Conservation (phyloP, 1,140 invertebrate genomes). For the Araneus ventricosus region DNA sequence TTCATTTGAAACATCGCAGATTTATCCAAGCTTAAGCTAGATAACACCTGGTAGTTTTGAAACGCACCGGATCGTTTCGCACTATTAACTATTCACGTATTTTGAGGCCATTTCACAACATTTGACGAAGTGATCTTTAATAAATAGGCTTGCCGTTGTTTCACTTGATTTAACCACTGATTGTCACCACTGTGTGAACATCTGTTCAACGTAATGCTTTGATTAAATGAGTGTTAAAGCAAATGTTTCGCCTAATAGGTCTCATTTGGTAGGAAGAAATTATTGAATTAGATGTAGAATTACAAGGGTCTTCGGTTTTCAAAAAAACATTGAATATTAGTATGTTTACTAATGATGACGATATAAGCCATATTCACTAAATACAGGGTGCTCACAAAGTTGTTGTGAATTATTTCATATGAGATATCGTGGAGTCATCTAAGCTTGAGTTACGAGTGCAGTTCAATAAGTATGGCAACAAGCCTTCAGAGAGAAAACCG, state of each 20-base stretch:
- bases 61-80: neutral
- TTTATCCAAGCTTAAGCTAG: neutral
- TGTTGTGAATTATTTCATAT: too few relatives aligned
- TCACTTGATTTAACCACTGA: neutral
- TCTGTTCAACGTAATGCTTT: neutral
- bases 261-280: neutral
- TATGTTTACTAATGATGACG: too few relatives aligned
- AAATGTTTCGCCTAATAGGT: neutral
- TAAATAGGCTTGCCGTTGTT: neutral
- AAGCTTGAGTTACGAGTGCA: too few relatives aligned
- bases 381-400: too few relatives aligned
- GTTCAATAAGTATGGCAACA: too few relatives aligned
- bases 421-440: too few relatives aligned
- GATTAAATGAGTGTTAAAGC: neutral
- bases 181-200: neutral
- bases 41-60: neutral
- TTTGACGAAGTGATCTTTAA: neutral
- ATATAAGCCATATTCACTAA: too few relatives aligned
- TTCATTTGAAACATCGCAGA: neutral
- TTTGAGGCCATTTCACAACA: neutral
- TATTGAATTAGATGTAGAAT: neutral
- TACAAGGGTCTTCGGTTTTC: too few relatives aligned
- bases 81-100: neutral
- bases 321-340: too few relatives aligned
- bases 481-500: too few relatives aligned